These are phyloP conservation scores for Drosophila pseudotakahashii DNA, from an alignment of 2,888 invertebrate genomes.

Conservation along the genomic window DNA sequence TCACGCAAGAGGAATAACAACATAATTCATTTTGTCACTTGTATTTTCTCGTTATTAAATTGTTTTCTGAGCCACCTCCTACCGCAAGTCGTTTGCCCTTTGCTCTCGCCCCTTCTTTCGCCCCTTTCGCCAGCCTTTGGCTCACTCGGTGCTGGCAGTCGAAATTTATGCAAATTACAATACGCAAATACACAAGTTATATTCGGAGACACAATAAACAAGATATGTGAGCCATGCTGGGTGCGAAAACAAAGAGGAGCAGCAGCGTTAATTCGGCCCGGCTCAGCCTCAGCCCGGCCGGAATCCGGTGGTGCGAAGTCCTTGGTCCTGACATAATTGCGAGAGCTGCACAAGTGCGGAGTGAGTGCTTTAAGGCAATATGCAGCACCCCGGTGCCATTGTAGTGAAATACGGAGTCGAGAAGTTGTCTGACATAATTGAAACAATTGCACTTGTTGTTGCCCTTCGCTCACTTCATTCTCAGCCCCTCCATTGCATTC, in stretches of 20 bases:
- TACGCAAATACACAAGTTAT: constrained; percentile 77
- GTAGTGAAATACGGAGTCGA: constrained; percentile 39
- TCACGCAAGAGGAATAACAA: constrained; percentile 63
- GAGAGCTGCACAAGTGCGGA: constrained; percentile 53
- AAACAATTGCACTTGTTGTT: constrained; percentile 64
- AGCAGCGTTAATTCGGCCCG: constrained; percentile 54
- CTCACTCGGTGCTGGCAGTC: constrained; percentile 14
- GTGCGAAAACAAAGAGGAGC: constrained; percentile 61
- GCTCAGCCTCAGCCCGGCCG: constrained; percentile 29
- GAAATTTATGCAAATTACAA: constrained; percentile 79
- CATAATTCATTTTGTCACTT: constrained; percentile 79
- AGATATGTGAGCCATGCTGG: constrained; percentile 65
- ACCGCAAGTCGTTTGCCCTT: constrained; percentile 38
- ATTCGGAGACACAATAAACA: constrained; percentile 70
- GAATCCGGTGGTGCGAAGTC: constrained; percentile 19
- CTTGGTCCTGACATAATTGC: constrained; percentile 39
- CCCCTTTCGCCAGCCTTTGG: constrained; percentile 25
- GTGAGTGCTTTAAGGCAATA: constrained; percentile 21
- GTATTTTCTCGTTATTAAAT: constrained; percentile 74
- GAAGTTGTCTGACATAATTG: constrained; percentile 65
- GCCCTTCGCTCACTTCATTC: constrained; percentile 33
- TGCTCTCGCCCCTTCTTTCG: constrained; percentile 21
- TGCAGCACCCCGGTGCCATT: constrained; percentile 21
- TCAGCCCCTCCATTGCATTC: constrained; percentile 19
- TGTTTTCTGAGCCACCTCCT: constrained; percentile 69